Percentiles rank a stretch among this genome's conserved stretches.
These are phyloP conservation scores for Scatophagus argus DNA, from an alignment of 2,113 vertebrate species.

Conservation along the genomic window DNA sequence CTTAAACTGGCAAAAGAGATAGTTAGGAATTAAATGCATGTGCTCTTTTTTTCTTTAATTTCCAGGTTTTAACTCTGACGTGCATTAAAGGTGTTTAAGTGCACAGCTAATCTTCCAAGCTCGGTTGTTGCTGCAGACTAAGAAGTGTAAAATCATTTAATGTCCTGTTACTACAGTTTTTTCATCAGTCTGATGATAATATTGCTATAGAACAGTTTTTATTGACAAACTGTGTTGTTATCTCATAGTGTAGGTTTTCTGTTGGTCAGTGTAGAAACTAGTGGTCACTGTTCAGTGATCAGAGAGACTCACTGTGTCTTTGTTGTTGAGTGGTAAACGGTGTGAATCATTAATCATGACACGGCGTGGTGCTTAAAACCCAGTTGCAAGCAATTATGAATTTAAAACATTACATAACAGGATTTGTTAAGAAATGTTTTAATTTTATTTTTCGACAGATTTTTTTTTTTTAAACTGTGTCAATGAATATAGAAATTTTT, in stretches of 20 bases:
- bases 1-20: too few species aligned
- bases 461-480: too few species aligned
- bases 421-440: not conserved
- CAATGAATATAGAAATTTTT: not conserved
- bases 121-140: not conserved
- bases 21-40: not conserved
- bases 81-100: not conserved
- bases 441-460: not conserved
- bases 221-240: not conserved
- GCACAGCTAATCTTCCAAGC: not conserved
- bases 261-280: not conserved
- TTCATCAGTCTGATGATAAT: too few species aligned
- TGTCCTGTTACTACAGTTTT: too few species aligned
- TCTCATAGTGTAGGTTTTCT: not conserved
- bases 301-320: not conserved
- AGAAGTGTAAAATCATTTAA: not conserved
- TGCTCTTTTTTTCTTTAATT: too few species aligned
- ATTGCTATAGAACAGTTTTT: not conserved
- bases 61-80: too few species aligned
- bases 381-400: not conserved
- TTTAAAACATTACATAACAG: not conserved
- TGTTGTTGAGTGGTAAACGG: not conserved
- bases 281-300: not conserved
- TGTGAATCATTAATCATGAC: not conserved
- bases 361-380: not conserved